Base-by-base conservation (phyloP, 2,888 invertebrate species). In the Chalcis sispes region DNA sequence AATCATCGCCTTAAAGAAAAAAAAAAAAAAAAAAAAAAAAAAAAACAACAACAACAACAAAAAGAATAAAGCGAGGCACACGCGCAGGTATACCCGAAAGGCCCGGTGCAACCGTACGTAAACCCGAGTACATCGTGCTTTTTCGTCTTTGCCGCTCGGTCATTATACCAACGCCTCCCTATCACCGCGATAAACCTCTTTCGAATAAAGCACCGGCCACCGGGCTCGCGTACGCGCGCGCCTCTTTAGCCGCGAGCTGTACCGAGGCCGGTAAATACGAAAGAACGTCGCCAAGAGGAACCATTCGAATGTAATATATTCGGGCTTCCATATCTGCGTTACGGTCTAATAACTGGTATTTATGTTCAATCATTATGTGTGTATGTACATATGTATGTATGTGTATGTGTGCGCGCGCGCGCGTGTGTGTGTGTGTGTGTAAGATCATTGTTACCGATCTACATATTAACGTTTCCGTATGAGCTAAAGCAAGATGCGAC, bases 361-460 rank as follows among this genome's bases (percentile, higher is more conserved):
- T n/a, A n/a, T n/a, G n/a, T n/a, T n/a, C n/a, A n/a, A n/a, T n/a
- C n/a, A n/a, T n/a, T n/a, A n/a, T n/a, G n/a, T n/a, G n/a, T n/a
- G n/a, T n/a, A n/a, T n/a, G n/a, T n/a, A n/a, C n/a, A n/a, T n/a
- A n/a, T n/a, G n/a, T n/a, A n/a, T n/a, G n/a, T n/a, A n/a, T n/a
- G n/a, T n/a, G n/a, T n/a, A n/a, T n/a, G n/a, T n/a, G n/a, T n/a
- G n/a, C n/a, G n/a, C n/a, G n/a, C n/a, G n/a, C n/a, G n/a, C n/a
- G n/a, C n/a, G n/a, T n/a, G n/a, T n/a, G n/a, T n/a, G n/a, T n/a
- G n/a, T n/a, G n/a, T n/a, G n/a, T n/a, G n/a, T n/a, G n/a, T n/a
- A 36, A 72, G 36, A 75, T 75, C 70, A 42, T 58, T 70, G 56
- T 69, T 69, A 64, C 52, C 42, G 62, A 75, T 75, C 69, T 64